Conservation (phyloP, 2,797 vertebrate genomes). For the Rhynchonycteris naso region DNA sequence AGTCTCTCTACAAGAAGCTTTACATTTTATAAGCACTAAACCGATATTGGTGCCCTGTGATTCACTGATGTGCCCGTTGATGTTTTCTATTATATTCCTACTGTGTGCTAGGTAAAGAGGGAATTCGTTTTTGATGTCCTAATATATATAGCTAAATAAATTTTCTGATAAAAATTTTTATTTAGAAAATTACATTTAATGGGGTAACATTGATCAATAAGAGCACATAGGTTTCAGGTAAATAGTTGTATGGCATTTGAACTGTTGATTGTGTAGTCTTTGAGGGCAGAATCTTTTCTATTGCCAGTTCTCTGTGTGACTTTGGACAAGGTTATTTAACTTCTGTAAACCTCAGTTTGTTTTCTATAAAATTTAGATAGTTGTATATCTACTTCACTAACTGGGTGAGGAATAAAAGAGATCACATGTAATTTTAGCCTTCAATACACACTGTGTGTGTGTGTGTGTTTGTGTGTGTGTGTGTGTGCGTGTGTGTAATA, state of each 20-base stretch:
- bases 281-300: background rate
- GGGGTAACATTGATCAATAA: no score
- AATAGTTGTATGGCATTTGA: no score
- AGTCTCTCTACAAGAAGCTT: slow-evolving; percentile 12
- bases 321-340: slow-evolving; percentile 44
- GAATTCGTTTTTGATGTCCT: background rate
- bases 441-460: background rate
- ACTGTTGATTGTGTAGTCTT: background rate
- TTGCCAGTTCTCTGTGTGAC: background rate
- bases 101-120: background rate
- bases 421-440: background rate
- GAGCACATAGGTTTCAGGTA: no score
- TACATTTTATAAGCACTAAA: background rate
- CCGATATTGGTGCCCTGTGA: background rate
- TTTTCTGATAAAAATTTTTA: no score
- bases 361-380: background rate
- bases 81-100: slow-evolving; percentile 22
- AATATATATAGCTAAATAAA: background rate
- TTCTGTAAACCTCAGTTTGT: background rate
- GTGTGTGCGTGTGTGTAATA: background rate
- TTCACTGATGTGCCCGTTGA: background rate
- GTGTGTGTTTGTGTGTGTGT: background rate
- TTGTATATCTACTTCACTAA: background rate
- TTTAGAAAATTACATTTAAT: no score
- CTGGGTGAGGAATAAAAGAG: background rate